These are phyloP conservation scores for Andricus grossulariae DNA, from an alignment of 1,140 invertebrate genomes.

Conservation along the genomic window DNA sequence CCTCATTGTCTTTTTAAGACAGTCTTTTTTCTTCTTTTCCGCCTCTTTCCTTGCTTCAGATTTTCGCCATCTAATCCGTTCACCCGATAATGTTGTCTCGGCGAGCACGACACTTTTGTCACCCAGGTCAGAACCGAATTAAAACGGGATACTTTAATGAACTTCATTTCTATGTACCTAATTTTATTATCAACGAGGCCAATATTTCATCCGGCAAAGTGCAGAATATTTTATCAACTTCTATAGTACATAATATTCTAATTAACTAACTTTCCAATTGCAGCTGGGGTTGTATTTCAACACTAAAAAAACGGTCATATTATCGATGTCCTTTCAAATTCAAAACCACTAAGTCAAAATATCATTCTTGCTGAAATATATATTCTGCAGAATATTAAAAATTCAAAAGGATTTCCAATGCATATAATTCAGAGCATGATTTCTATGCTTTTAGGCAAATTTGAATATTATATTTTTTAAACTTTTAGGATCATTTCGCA, in stretches of 20 bases:
- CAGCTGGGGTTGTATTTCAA: too few relatives aligned
- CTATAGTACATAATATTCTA: background rate
- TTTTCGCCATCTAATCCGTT: slow-evolving; percentile 21
- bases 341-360: too few relatives aligned
- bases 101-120: slow-evolving; percentile 21
- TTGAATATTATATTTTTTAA: too few relatives aligned
- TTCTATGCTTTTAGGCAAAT: too few relatives aligned
- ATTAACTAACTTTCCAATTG: too few relatives aligned
- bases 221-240: background rate
- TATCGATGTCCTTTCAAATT: too few relatives aligned
- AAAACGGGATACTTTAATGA: slow-evolving; percentile 16
- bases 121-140: slow-evolving; percentile 26
- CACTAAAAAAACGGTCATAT: too few relatives aligned
- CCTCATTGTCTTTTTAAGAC: slow-evolving; percentile 25
- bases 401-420: too few relatives aligned
- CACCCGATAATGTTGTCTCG: slow-evolving; percentile 18
- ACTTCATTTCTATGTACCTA: background rate
- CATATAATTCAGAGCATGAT: too few relatives aligned
- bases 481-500: too few relatives aligned
- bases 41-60: slow-evolving; percentile 23
- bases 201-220: background rate
- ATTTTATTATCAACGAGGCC: background rate
- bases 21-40: background rate
- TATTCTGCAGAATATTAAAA: too few relatives aligned
- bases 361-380: too few relatives aligned